phyloP scores from a whole-genome alignment of 2,888 invertebrate genomes.

The Candidula unifasciata region DNA sequence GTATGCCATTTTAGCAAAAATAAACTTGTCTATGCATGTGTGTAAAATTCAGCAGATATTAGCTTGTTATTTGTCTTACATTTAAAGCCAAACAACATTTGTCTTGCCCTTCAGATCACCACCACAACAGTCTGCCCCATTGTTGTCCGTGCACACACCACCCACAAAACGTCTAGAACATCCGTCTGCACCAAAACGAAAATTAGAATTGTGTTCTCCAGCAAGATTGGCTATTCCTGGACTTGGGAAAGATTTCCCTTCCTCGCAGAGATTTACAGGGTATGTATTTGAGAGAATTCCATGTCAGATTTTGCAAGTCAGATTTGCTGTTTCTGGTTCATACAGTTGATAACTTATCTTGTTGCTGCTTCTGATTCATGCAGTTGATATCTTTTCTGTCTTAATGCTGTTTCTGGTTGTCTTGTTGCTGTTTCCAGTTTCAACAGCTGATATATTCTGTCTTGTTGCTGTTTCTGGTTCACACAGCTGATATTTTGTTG shows the following conservation, averaged over 20 bases:
- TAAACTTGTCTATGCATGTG: no score
- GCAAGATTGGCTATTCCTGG: neutral
- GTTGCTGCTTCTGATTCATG: no score
- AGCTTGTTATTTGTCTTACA: no score
- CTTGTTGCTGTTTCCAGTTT: no score
- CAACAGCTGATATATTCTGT: no score
- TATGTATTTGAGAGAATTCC: neutral
- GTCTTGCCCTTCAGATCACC: conserved; percentile 25
- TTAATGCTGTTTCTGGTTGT: no score
- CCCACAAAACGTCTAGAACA: neutral
- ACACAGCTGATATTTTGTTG: no score
- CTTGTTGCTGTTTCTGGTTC: no score
- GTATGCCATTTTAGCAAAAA: no score
- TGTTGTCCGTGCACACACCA: conserved; percentile 37
- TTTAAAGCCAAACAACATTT: neutral
- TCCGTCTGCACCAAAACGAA: conserved; percentile 29
- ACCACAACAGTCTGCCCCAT: neutral
- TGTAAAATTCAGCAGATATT: no score
- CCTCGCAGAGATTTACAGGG: conserved; percentile 33
- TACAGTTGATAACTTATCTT: no score
- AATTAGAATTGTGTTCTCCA: conserved; percentile 44
- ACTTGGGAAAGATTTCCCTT: neutral
- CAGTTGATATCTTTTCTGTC: no score
- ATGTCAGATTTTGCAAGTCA: neutral
- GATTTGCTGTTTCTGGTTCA: neutral